Percentiles rank a stretch among this genome's conserved stretches.
Conservation (phyloP, 2,113 vertebrate species). For the Pelmatolapia mariae region DNA sequence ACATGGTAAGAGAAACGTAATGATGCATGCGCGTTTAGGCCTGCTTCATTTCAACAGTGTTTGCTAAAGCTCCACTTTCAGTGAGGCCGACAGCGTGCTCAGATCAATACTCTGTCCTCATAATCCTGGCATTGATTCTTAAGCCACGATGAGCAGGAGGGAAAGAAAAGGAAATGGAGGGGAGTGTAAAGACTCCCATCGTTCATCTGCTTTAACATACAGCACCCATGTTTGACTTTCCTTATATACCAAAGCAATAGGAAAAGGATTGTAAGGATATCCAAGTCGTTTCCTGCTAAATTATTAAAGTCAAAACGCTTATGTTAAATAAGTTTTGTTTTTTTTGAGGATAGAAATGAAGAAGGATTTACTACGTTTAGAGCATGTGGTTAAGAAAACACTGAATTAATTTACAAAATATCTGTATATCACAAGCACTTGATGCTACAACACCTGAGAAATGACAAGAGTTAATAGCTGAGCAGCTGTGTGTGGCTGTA, state of each 20-base stretch:
- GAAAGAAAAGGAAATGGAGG: neutral
- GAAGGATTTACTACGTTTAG: neutral
- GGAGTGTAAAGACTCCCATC: neutral
- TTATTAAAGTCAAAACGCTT: neutral
- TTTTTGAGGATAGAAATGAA: neutral
- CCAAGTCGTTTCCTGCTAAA: neutral
- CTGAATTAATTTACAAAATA: neutral
- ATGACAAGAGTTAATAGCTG: neutral
- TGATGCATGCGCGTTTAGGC: neutral
- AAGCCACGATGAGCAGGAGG: conserved; percentile 15
- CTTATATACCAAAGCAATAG: neutral
- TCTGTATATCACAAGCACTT: neutral
- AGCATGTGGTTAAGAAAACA: rapidly evolving
- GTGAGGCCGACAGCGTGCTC: neutral
- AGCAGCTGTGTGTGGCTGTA: neutral
- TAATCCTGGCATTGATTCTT: conserved; percentile 24
- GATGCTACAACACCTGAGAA: neutral
- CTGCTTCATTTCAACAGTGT: neutral
- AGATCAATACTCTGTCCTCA: conserved; percentile 38
- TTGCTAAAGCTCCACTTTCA: neutral
- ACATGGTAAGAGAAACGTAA: neutral
- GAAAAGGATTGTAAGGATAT: neutral
- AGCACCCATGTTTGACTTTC: neutral
- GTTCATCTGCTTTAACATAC: neutral
- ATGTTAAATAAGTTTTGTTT: neutral